These are phyloP conservation scores for Lymantria dispar DNA, from an alignment of 2,888 invertebrate genomes.

Conservation along the genomic window DNA sequence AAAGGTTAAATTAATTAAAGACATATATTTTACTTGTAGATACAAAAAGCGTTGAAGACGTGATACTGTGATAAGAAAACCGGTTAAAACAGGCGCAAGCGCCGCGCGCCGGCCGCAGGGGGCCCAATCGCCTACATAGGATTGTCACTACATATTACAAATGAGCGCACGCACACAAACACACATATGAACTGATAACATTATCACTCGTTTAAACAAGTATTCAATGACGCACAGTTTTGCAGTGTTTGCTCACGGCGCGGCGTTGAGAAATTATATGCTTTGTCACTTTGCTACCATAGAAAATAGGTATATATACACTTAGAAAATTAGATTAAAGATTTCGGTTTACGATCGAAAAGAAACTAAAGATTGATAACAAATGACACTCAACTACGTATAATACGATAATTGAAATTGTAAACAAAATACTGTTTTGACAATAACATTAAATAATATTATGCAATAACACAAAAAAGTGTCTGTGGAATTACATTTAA, in stretches of 20 bases:
- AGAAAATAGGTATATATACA: neutral
- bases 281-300: slow-evolving; percentile 20
- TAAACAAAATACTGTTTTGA: no score
- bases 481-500: no score
- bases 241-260: slow-evolving; percentile 35
- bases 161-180: slow-evolving; percentile 20
- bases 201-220: slow-evolving; percentile 50
- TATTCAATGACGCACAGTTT: slow-evolving; percentile 53
- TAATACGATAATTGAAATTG: no score
- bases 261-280: slow-evolving; percentile 21
- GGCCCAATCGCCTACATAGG: slow-evolving; percentile 51
- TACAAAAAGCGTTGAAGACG: slow-evolving; percentile 43
- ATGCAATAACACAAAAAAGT: no score
- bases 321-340: no score
- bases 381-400: no score
- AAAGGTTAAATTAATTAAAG: slow-evolving; percentile 10
- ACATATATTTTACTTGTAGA: slow-evolving; percentile 33
- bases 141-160: slow-evolving; percentile 27
- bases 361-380: no score
- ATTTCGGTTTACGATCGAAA: no score
- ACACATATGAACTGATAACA: slow-evolving; percentile 48
- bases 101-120: slow-evolving; percentile 73
- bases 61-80: slow-evolving; percentile 66
- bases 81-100: slow-evolving; percentile 60
- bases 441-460: no score